These are phyloP conservation scores for Pammene fasciana DNA, from an alignment of 2,888 invertebrate species.

Conservation along the genomic window DNA sequence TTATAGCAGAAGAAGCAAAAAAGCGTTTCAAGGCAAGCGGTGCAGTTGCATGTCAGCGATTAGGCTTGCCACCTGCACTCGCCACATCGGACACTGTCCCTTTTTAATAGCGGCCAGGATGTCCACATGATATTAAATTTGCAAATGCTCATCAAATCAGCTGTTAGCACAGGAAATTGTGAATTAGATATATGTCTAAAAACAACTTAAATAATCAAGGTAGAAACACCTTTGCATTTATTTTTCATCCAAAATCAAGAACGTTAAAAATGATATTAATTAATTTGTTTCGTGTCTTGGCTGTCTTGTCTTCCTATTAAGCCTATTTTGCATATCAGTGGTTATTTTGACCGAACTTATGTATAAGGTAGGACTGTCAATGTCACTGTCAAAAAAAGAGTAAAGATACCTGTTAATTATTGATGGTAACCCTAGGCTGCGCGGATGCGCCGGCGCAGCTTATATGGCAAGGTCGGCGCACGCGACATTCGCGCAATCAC, in stretches of 20 bases:
- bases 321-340: too few relatives aligned
- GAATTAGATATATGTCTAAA: constrained; percentile 21
- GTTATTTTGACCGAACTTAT: not conserved
- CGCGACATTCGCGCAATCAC: constrained; percentile 79
- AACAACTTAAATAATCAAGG: constrained; percentile 26
- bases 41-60: constrained; percentile 54
- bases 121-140: constrained; percentile 33
- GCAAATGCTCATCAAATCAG: constrained; percentile 23
- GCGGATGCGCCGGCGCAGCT: constrained; percentile 47
- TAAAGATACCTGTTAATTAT: constrained; percentile 20
- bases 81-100: constrained; percentile 30
- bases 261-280: not conserved
- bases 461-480: constrained; percentile 81
- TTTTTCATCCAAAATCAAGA: constrained; percentile 1
- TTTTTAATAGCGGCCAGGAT: constrained; percentile 33
- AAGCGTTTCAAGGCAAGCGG: constrained; percentile 63
- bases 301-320: not conserved
- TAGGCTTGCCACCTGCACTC: constrained; percentile 43
- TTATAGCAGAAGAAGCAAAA: constrained; percentile 60
- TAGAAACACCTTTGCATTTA: not conserved
- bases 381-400: not conserved
- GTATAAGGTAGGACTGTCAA: too few relatives aligned
- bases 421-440: constrained; percentile 43
- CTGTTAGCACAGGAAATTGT: constrained; percentile 22
- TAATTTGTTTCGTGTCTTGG: not conserved